Conservation (phyloP, 2,797 vertebrate species). For the Synanceia verrucosa region DNA sequence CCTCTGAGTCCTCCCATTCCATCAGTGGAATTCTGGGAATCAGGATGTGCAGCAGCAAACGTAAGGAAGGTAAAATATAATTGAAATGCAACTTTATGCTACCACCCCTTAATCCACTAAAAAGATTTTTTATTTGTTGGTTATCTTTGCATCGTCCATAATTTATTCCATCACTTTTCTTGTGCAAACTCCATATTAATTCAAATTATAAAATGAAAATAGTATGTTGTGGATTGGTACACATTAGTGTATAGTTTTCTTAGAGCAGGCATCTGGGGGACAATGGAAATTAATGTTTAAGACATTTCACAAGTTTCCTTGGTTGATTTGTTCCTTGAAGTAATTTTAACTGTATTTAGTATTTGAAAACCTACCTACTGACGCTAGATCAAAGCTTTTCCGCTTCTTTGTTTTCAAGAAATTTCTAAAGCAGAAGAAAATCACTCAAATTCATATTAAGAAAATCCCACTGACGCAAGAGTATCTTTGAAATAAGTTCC, state of each 20-base stretch:
- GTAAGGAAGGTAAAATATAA: constrained; percentile 46
- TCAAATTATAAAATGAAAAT: background rate
- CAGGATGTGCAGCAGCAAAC: constrained; percentile 43
- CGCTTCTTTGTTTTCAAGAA: background rate
- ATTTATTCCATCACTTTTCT: background rate
- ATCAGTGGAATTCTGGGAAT: constrained; percentile 64
- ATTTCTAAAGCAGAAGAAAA: background rate
- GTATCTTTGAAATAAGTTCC: background rate
- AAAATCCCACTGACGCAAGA: background rate
- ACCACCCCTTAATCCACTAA: too few relatives aligned
- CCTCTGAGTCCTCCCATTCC: constrained; percentile 50
- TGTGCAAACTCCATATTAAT: background rate
- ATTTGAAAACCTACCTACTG: background rate
- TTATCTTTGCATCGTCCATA: background rate
- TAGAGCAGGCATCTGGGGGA: background rate
- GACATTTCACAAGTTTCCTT: background rate
- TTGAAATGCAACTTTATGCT: too few relatives aligned
- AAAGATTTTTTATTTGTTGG: too few relatives aligned
- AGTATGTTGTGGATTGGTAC: background rate
- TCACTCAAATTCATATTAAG: background rate
- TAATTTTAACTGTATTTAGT: background rate
- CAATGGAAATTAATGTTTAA: background rate
- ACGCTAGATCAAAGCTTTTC: background rate
- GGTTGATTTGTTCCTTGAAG: background rate
- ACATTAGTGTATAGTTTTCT: background rate